A percentile compares a stretch with the other conserved stretches of the same genome.
Evolutionary conservation across 1,140 invertebrate species (phyloP).

Genomic region (Coenobita brevimanus): DNA sequence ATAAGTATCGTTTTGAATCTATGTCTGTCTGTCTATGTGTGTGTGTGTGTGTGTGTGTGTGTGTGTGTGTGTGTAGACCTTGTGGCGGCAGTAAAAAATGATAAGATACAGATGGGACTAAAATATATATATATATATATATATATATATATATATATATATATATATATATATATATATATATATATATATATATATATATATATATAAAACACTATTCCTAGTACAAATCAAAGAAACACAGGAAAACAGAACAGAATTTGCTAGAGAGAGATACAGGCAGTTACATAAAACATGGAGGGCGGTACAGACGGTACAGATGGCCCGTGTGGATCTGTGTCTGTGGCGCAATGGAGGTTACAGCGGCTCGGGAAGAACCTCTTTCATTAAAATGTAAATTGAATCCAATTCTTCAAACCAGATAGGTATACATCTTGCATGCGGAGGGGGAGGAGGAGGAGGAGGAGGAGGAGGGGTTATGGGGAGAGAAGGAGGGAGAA

Average conservation of each 20-base stretch:
- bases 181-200: background rate
- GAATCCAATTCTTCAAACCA: constrained; percentile 31
- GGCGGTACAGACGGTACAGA: no score
- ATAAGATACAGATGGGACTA: no score
- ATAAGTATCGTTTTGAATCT: no score
- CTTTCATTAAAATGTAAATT: constrained; percentile 27
- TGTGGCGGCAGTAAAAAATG: background rate
- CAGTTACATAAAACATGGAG: no score
- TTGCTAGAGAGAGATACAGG: no score
- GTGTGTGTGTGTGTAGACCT: no score
- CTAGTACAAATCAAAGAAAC: no score
- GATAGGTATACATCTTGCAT: constrained; percentile 16
- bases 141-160: constrained; percentile 4
- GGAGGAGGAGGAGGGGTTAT: background rate
- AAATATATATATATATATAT: background rate
- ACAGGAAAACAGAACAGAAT: no score
- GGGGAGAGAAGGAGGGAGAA: no score
- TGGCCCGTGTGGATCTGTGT: no score
- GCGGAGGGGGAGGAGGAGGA: background rate
- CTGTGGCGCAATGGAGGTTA: background rate
- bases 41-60: no score
- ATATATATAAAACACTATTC: background rate
- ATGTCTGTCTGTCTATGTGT: no score
- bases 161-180: constrained; percentile 6
- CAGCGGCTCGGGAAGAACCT: background rate